phyloP scores from a whole-genome alignment of 2,888 invertebrate genomes.

The Eristalis intricaria region DNA sequence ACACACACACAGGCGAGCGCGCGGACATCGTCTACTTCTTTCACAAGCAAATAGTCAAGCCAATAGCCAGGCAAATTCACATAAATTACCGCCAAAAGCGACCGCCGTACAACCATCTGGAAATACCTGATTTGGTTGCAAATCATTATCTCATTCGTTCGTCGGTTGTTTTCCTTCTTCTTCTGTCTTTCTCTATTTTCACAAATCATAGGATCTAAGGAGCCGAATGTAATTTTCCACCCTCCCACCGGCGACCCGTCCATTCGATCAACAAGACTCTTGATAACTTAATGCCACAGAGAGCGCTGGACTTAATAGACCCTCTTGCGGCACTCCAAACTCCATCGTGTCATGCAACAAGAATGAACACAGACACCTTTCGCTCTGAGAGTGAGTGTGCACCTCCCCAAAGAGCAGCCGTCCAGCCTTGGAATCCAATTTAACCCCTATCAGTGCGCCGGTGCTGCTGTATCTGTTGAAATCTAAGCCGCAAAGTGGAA shows the following conservation, averaged over 20 bases:
- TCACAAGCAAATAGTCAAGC: not conserved
- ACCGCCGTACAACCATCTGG: conserved; percentile 2
- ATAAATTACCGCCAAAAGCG: conserved; percentile 38
- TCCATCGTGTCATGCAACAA: conserved; percentile 48
- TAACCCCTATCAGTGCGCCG: conserved; percentile 54
- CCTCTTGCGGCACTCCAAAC: conserved; percentile 9
- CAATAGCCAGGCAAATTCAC: conserved; percentile 29
- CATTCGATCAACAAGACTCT: conserved; percentile 4
- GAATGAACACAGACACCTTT: conserved; percentile 24
- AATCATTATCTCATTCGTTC: conserved; percentile 47
- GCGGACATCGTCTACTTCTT: too few species aligned
- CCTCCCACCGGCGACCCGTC: not conserved
- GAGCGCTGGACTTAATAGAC: conserved; percentile 52
- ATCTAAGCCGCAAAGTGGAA: conserved; percentile 37
- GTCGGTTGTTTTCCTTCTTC: not conserved
- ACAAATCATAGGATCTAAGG: conserved; percentile 63
- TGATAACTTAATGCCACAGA: conserved; percentile 64
- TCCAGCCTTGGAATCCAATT: conserved; percentile 30
- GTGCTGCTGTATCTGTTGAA: conserved; percentile 31
- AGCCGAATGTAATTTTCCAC: conserved; percentile 61
- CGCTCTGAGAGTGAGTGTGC: not conserved
- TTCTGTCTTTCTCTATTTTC: not conserved
- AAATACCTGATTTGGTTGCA: conserved; percentile 61
- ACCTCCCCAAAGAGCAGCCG: not conserved
- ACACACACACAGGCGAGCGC: not conserved